Percentiles rank a stretch among this genome's conserved stretches.
Conservation (phyloP, 2,113 vertebrate genomes). For the Gallinago jamesoni region DNA sequence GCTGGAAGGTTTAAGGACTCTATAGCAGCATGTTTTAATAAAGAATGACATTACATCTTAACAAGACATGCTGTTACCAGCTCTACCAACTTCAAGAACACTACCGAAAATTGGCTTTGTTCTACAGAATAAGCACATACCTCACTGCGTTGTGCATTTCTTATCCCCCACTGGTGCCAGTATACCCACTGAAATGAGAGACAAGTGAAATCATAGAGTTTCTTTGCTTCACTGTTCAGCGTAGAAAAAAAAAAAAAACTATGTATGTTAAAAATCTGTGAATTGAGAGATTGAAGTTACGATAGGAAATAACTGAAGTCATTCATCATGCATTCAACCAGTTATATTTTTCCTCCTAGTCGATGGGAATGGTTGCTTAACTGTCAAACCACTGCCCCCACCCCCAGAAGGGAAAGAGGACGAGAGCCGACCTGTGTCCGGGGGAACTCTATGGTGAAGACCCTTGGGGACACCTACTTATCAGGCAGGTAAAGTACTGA, state of each 20-base stretch:
- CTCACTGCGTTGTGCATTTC: slow-evolving; percentile 2
- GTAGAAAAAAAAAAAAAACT: not conserved
- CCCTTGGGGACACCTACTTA: not conserved
- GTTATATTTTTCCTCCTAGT: not conserved
- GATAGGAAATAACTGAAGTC: not conserved
- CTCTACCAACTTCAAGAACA: not conserved
- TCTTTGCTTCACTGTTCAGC: not conserved
- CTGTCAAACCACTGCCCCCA: rapidly evolving
- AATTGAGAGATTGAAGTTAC: not conserved
- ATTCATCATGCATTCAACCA: not conserved
- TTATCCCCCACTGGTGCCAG: slow-evolving; percentile 37
- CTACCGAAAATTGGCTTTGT: not conserved
- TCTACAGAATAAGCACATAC: slow-evolving; percentile 6
- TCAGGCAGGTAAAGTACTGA: not conserved
- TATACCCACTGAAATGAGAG: slow-evolving; percentile 41
- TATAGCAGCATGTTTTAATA: not conserved
- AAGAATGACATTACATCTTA: not conserved
- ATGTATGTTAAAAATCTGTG: not conserved
- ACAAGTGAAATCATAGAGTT: slow-evolving; percentile 5
- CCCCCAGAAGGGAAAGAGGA: not conserved
- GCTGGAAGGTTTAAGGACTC: not conserved
- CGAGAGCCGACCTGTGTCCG: not conserved
- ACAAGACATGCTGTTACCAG: not conserved
- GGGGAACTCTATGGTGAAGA: not conserved
- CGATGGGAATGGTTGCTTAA: not conserved